Evolutionary conservation across 2,113 vertebrate genomes (phyloP).

Genomic region (Scytalopus superciliaris): DNA sequence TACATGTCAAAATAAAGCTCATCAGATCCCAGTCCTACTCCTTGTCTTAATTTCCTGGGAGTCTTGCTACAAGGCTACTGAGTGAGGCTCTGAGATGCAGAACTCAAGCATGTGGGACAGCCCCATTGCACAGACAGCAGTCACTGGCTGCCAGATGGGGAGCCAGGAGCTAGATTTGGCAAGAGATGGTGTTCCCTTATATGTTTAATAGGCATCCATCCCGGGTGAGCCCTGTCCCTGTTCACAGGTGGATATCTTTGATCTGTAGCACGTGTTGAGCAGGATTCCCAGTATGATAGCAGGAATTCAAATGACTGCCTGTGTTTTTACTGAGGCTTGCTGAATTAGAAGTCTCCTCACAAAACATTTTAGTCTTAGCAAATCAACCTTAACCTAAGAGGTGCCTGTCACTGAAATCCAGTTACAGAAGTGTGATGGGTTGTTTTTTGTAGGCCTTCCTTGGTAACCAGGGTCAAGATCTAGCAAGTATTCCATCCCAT

Average conservation of each 20-base stretch:
- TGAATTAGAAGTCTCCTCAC: background rate
- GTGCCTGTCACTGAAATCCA: background rate
- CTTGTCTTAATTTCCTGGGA: background rate
- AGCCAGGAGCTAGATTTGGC: background rate
- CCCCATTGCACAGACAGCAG: background rate
- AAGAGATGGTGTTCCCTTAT: background rate
- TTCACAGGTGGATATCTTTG: background rate
- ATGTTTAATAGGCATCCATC: background rate
- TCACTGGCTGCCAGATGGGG: background rate
- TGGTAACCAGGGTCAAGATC: too few relatives aligned
- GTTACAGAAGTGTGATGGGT: too few relatives aligned
- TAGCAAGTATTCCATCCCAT: too few relatives aligned
- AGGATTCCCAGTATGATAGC: background rate
- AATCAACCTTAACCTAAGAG: background rate
- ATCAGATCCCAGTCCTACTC: background rate
- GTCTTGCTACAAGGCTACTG: background rate
- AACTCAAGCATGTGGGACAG: background rate
- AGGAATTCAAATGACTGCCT: background rate
- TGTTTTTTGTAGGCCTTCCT: too few relatives aligned
- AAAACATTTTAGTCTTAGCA: background rate
- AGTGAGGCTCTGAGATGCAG: background rate
- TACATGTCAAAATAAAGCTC: background rate
- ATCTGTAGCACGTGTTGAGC: background rate
- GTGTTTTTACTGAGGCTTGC: background rate
- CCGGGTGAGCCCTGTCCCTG: accelerated